Conservation (phyloP, 2,113 vertebrate species). For the Indicator maculatus region DNA sequence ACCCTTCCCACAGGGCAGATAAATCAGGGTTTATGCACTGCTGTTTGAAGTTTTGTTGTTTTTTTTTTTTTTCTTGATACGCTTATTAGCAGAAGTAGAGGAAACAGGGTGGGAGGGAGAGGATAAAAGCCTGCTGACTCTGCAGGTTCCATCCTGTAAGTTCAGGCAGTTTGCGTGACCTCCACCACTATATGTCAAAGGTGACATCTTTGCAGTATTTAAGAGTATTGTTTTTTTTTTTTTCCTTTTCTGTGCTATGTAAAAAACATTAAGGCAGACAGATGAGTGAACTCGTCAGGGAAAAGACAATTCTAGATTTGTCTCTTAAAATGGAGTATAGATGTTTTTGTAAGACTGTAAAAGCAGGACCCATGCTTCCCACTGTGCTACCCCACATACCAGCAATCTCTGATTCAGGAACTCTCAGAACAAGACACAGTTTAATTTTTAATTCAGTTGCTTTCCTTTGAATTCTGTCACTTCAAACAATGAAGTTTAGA, state of each 20-base stretch:
- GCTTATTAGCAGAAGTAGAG: neutral
- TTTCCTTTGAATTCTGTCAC: neutral
- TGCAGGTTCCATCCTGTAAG: neutral
- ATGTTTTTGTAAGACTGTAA: neutral
- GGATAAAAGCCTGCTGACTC: conserved; percentile 6
- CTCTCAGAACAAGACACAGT: neutral
- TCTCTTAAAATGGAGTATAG: neutral
- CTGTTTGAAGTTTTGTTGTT: neutral
- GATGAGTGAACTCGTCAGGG: neutral
- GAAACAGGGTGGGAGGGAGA: neutral
- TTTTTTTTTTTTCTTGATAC: neutral
- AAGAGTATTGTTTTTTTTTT: neutral
- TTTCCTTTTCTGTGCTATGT: neutral
- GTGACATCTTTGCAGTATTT: conserved; percentile 3
- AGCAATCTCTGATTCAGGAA: neutral
- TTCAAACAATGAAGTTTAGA: neutral
- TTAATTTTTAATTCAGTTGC: neutral
- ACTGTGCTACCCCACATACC: neutral
- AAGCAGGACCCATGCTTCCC: neutral
- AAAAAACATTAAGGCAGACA: neutral
- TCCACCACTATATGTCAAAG: neutral
- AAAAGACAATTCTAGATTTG: neutral
- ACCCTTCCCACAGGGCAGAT: neutral
- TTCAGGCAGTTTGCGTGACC: neutral
- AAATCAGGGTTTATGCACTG: conserved; percentile 21